phyloP scores from a whole-genome alignment of 2,113 vertebrate genomes.

The Gambusia affinis region DNA sequence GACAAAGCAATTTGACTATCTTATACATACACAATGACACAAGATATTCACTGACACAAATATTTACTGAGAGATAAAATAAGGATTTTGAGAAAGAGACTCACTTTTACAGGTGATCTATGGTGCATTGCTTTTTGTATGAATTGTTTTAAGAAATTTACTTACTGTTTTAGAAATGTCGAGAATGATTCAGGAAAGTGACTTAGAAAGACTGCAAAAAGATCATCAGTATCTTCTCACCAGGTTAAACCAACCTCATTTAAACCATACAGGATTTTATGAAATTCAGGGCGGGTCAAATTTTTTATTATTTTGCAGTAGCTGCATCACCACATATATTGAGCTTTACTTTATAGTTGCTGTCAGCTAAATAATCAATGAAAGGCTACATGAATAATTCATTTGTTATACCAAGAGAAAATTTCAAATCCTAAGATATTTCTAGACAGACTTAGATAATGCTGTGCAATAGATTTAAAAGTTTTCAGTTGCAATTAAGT shows the following conservation, averaged over 20 bases:
- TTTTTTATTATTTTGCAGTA: constrained; percentile 1
- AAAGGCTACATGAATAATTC: constrained; percentile 45
- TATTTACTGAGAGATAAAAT: too few species aligned
- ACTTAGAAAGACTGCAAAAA: not conserved
- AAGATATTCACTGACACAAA: too few species aligned
- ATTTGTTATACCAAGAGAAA: constrained; percentile 11
- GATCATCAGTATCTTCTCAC: not conserved
- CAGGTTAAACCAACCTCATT: constrained; percentile 13
- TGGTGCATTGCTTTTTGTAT: too few species aligned
- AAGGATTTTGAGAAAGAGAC: too few species aligned
- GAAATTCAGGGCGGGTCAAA: constrained; percentile 14
- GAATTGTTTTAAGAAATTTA: too few species aligned
- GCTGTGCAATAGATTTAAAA: not conserved
- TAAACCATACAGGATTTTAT: constrained; percentile 16
- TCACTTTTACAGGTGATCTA: too few species aligned
- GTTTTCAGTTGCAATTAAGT: not conserved
- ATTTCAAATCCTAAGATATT: constrained; percentile 20
- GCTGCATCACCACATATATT: constrained; percentile 31
- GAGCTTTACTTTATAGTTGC: constrained; percentile 35
- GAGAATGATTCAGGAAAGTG: too few species aligned
- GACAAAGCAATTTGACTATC: too few species aligned
- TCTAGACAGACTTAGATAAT: not conserved
- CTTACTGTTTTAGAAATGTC: too few species aligned
- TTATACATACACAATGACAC: too few species aligned
- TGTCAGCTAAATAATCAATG: constrained; percentile 52